phyloP scores from a whole-genome alignment of 2,888 invertebrate genomes.

The Cantharis lateralis region DNA sequence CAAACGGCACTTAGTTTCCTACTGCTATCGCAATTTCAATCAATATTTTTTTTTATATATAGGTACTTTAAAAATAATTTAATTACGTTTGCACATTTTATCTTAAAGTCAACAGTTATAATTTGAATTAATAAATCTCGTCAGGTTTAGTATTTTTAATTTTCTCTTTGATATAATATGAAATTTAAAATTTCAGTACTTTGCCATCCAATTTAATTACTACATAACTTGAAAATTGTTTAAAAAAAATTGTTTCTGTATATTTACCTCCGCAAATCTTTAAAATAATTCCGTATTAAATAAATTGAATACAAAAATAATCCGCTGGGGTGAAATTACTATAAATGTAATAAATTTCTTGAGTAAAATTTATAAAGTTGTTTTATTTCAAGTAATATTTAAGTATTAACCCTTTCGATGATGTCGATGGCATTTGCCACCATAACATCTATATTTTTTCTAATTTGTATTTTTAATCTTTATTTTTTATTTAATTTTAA shows the following conservation, averaged over 20 bases:
- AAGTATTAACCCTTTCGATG: too few relatives aligned
- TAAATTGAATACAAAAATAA: neutral
- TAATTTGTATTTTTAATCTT: too few relatives aligned
- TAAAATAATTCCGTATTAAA: neutral
- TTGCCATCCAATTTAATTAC: neutral
- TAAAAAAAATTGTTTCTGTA: neutral
- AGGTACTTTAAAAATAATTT: neutral
- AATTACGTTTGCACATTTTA: neutral
- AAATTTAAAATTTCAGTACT: neutral
- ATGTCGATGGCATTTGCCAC: too few relatives aligned
- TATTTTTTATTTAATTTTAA: too few relatives aligned
- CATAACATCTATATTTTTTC: too few relatives aligned
- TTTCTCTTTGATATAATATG: neutral
- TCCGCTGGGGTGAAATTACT: neutral
- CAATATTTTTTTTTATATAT: too few relatives aligned
- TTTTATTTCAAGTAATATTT: too few relatives aligned
- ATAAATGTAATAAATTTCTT: neutral
- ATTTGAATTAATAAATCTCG: neutral
- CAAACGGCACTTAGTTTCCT: too few relatives aligned
- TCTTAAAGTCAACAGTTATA: neutral
- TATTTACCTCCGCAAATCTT: neutral
- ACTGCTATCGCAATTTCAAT: too few relatives aligned
- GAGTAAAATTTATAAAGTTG: neutral
- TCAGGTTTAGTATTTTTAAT: neutral
- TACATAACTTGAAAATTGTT: neutral